These are phyloP conservation scores for Steinernema hermaphroditum DNA, from an alignment of 2,888 invertebrate genomes.

Conservation along the genomic window DNA sequence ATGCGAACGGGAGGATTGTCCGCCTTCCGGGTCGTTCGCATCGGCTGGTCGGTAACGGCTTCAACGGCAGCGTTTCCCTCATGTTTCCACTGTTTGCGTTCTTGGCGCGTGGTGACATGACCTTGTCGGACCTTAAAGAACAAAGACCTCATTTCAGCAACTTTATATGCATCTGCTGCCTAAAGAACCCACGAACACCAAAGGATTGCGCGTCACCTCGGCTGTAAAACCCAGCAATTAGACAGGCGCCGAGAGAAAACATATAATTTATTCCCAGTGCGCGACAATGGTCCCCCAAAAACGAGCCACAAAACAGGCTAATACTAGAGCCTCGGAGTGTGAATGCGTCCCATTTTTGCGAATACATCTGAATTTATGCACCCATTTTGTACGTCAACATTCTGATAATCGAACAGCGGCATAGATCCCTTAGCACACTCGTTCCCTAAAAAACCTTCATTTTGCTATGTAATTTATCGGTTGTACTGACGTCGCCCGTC, in stretches of 20 bases:
- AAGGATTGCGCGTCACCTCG: neutral
- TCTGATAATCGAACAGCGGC: no score
- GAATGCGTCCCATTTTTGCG: no score
- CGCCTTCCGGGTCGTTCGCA: slow-evolving; percentile 11
- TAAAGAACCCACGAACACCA: neutral
- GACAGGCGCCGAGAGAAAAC: neutral
- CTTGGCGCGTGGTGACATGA: neutral
- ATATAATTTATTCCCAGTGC: slow-evolving; percentile 3
- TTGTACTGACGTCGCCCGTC: no score
- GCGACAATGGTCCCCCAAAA: no score
- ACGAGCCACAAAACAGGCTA: no score
- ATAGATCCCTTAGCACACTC: no score
- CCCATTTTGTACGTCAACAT: no score
- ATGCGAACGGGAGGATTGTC: slow-evolving; percentile 13
- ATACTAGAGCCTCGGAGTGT: no score
- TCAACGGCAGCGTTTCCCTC: neutral
- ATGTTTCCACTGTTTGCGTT: neutral
- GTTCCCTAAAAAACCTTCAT: no score
- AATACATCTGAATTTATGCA: no score
- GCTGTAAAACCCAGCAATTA: slow-evolving; percentile 22
- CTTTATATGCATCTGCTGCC: slow-evolving; percentile 13
- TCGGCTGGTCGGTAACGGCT: neutral
- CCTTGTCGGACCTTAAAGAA: slow-evolving; percentile 4
- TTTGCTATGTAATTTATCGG: no score
- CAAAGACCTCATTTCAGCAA: slow-evolving; percentile 10